These are phyloP conservation scores for Tor tambroides DNA, from an alignment of 2,113 vertebrate species.

Conservation along the genomic window DNA sequence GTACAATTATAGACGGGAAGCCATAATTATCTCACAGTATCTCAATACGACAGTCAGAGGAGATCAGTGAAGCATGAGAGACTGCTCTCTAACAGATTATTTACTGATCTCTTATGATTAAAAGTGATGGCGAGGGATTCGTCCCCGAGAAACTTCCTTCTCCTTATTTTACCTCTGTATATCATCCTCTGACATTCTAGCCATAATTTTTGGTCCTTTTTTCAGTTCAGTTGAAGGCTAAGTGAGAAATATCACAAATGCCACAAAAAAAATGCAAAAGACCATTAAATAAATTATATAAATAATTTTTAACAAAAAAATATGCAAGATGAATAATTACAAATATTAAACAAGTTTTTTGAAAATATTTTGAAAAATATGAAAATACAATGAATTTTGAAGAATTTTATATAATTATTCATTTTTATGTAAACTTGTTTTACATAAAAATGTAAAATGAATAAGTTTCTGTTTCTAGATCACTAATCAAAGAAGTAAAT, in stretches of 20 bases:
- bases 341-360: no score
- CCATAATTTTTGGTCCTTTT: background rate
- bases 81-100: background rate
- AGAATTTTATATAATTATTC: background rate
- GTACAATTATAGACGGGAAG: background rate
- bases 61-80: background rate
- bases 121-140: background rate
- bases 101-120: constrained; percentile 28
- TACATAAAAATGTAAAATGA: no score
- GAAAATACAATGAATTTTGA: no score
- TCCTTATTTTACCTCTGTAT: constrained; percentile 9
- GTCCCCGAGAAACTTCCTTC: background rate
- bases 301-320: background rate
- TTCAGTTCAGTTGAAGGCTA: background rate
- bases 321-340: background rate
- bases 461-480: background rate
- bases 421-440: no score
- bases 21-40: constrained; percentile 29
- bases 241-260: background rate
- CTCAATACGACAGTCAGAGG: background rate
- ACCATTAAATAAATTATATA: background rate
- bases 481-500: background rate
- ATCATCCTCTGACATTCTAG: constrained; percentile 13
- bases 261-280: background rate
- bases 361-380: no score